A percentile compares a stretch with the other conserved stretches of the same genome.
phyloP scores from a whole-genome alignment of 1,140 invertebrate genomes.

The Bombus superbus region DNA sequence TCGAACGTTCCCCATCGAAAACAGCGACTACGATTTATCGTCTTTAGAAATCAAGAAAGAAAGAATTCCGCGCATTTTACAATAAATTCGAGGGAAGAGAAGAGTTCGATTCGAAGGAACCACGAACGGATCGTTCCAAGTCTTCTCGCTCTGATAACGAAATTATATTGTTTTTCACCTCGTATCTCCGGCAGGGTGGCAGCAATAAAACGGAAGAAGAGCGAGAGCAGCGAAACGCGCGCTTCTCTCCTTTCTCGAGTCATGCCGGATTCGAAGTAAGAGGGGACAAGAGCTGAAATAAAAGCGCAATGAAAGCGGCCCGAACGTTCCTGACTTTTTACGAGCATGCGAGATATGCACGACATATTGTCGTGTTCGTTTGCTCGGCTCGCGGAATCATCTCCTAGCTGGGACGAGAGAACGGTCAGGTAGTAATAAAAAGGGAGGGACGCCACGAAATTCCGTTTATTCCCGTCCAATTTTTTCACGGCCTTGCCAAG shows the following conservation, averaged over 20 bases:
- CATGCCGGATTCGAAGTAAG: not conserved
- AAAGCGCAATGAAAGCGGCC: conserved; percentile 7
- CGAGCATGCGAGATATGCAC: conserved; percentile 30
- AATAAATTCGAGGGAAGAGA: not conserved
- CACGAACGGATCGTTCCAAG: not conserved
- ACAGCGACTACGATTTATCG: not conserved
- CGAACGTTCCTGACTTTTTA: conserved; percentile 8
- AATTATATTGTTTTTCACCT: conserved; percentile 24
- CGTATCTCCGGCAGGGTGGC: not conserved
- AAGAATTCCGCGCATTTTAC: not conserved
- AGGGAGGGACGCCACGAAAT: not conserved
- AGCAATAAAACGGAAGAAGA: not conserved
- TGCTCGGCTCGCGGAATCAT: not conserved
- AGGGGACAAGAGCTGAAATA: conserved; percentile 2
- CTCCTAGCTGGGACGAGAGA: too few species aligned
- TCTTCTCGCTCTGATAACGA: conserved; percentile 22
- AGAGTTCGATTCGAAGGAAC: not conserved
- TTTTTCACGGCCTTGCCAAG: not conserved
- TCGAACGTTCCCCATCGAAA: not conserved
- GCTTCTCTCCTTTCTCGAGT: not conserved
- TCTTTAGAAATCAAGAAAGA: not conserved
- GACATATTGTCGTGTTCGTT: conserved; percentile 46
- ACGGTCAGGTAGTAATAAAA: not conserved
- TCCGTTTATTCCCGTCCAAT: not conserved
- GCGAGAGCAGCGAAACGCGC: not conserved